phyloP scores from a whole-genome alignment of 2,113 vertebrate species.

The Aldabrachelys gigantea region DNA sequence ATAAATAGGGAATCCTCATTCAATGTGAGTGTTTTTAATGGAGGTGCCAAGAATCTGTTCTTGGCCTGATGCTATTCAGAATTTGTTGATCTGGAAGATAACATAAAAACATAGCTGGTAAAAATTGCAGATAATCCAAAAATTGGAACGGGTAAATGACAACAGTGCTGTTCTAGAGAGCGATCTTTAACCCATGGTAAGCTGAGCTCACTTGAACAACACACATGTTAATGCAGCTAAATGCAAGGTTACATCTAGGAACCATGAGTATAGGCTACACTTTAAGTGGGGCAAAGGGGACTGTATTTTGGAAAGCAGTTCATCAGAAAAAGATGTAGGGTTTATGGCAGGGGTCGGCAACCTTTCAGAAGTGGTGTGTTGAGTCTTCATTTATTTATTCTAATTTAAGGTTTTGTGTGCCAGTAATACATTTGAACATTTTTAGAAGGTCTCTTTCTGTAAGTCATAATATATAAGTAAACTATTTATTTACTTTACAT shows the following conservation, averaged over 20 bases:
- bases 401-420: too few species aligned
- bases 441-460: too few species aligned
- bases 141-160: background rate
- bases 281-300: background rate
- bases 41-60: background rate
- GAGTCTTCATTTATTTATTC: too few species aligned
- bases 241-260: conserved; percentile 64
- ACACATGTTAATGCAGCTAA: conserved; percentile 9
- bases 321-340: conserved; percentile 55
- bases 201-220: background rate
- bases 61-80: background rate
- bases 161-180: background rate
- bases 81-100: background rate
- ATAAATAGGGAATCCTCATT: background rate
- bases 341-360: background rate
- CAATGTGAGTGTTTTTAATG: background rate
- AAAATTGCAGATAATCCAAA: background rate
- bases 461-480: too few species aligned
- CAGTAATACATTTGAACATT: too few species aligned
- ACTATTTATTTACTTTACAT: too few species aligned
- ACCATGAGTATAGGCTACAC: conserved; percentile 48
- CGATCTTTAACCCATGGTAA: background rate
- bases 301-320: conserved; percentile 64
- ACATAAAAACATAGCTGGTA: background rate
- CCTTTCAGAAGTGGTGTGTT: too few species aligned